Evolutionary conservation across 2,797 vertebrate species (phyloP), one percentile per base, ranked within the genome.

Genomic region (Fundulus diaphanus): DNA sequence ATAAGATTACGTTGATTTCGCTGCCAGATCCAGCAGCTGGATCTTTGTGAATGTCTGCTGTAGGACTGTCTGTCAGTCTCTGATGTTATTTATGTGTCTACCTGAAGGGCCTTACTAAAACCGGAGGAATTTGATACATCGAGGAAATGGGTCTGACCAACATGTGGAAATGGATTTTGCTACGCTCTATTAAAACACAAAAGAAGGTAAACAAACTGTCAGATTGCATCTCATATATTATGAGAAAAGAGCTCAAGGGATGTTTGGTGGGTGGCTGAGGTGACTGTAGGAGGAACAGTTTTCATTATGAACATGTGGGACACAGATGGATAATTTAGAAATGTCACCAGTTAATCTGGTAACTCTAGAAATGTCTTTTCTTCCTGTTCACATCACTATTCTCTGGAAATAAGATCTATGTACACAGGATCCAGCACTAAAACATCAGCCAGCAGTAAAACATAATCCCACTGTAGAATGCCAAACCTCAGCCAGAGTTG

Each of bases 381-480:
- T 33, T 49, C 61, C 59, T 72, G 15, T 72, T 85, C 59, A 37
- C 78, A 75, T 68, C 57, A 40, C 68, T 44, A 15, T 69, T 78
- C 76, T 74, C 49, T 83, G 78, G 82, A 77, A 82, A 86, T 44
- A 68, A 78, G 79, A 86, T 75, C 71, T 68, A 40, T 13, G 65
- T 44, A 44, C 56, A 66, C 74, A 71, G 70, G 66, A 79, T 78
- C 77, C 82, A 72, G 68, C 82, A 67, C 65, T 68, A 65, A 74
- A 87, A 78, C 72, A 82, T 77, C 79, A 68, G 73, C 65, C 71
- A 42, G 78, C 85, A 70, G 73, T 83, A 87, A 88, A 85, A 86
- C 82, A 48, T 71, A 54, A 79, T 54, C 72, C 71, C 48, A 16
- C 2, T 24, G 59, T n/a, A 27, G 37, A 67, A 77, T 33, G 85